Evolutionary conservation across 2,888 invertebrate species (phyloP), one percentile per base, ranked within the genome.

Genomic region (Nephrotoma guestfalica): DNA sequence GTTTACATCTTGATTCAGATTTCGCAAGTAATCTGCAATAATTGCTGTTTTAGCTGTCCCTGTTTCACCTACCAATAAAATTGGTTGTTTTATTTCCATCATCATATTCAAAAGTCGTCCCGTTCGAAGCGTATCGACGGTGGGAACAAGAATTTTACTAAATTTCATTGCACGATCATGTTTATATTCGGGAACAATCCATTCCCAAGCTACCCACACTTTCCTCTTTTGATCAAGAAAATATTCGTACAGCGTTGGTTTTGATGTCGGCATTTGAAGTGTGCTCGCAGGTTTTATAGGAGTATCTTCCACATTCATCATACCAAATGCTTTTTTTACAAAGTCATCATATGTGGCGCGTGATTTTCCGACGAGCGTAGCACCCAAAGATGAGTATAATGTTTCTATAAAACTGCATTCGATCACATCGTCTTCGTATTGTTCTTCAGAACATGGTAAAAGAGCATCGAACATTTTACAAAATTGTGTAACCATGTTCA

Each of bases 41-140:
- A 97, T 96, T 0, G 98, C 97, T 0, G 97, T 97, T 92, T 98
- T 98, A 0, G 97, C 97, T 0, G 97, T 97, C 6, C 98, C 98
- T 0, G 97, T 97, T 89, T 98, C 97, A 0, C 98, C 98, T 0
- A 98, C 95, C 3, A 98, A 92, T 4, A 98, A 92, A 0, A 97
- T 95, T 0, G 98, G 97, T 85, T 95, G 93, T 90, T 95, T 94
- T 43, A 95, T 94, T 93, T 94, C 89, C 89, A 95, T 95, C 96
- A 96, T 96, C 30, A 96, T 92, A 87, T 94, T 92, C 86, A 98
- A 93, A 15, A 96, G 93, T 94, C 97, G 96, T 0, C 95, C 95
- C 0, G 96, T 94, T 85, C 96, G 92, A 7, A 97, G 93, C 0
- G 97, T 98, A 90, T 98, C 98, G 2, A 97, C 94, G 0, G 98